Evolutionary conservation across 2,888 invertebrate genomes (phyloP).

Genomic region (Proisotoma minuta): DNA sequence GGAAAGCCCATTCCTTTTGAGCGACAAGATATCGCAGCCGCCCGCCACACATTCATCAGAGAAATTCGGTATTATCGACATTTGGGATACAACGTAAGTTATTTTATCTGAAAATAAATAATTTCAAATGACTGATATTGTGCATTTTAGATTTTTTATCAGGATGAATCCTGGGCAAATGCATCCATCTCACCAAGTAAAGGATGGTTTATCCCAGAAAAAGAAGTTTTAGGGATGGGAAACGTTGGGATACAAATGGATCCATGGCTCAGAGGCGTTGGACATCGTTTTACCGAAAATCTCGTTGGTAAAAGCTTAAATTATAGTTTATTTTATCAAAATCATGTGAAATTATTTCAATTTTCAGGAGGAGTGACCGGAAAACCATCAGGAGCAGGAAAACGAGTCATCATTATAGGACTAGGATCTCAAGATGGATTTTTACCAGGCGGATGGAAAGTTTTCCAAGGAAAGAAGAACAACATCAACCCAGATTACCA

Average conservation of each 20-base stretch:
- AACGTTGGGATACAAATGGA: not conserved
- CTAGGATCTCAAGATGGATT: conserved; percentile 11
- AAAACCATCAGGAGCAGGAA: conserved; percentile 11
- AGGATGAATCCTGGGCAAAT: not conserved
- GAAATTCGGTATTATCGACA: too few species aligned
- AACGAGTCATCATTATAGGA: conserved; percentile 3
- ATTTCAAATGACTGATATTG: not conserved
- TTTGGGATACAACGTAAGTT: not conserved
- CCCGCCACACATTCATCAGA: too few species aligned
- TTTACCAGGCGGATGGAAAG: not conserved
- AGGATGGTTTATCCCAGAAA: not conserved
- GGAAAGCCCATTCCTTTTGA: conserved; percentile 1
- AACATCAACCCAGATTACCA: conserved; percentile 7
- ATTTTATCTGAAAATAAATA: not conserved
- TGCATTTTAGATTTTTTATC: not conserved
- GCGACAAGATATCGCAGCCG: not conserved
- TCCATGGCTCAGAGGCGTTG: conserved; percentile 3
- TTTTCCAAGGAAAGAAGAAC: not conserved
- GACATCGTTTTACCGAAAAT: conserved; percentile 9
- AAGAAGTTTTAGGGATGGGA: not conserved
- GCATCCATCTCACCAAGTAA: not conserved
- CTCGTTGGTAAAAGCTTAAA: not conserved
- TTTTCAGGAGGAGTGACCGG: conserved; percentile 4
- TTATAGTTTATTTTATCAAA: not conserved
- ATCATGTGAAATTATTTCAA: not conserved